These are phyloP conservation scores for Tauraco erythrolophus DNA, from an alignment of 2,113 vertebrate genomes.

Conservation along the genomic window DNA sequence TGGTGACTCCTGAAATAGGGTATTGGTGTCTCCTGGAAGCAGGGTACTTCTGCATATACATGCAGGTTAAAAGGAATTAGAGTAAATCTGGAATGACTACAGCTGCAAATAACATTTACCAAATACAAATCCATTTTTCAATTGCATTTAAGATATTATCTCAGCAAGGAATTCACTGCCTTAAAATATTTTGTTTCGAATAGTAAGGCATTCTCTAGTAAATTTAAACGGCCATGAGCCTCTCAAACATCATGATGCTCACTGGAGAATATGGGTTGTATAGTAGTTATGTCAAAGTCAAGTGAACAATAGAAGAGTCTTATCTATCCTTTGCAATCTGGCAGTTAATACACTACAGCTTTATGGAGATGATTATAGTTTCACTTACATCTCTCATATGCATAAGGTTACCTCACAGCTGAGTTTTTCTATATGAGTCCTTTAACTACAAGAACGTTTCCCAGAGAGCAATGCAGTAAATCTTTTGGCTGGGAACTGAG, in stretches of 20 bases:
- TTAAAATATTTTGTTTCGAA: not conserved
- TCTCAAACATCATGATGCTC: not conserved
- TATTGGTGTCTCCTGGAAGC: not conserved
- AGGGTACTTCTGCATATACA: not conserved
- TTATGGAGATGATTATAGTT: not conserved
- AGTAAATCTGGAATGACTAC: not conserved
- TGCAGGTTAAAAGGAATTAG: not conserved
- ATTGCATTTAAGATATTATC: not conserved
- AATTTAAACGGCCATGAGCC: not conserved
- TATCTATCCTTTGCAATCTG: not conserved
- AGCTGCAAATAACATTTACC: not conserved
- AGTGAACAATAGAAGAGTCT: not conserved
- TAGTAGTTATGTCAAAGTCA: not conserved
- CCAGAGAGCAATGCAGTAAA: slow-evolving; percentile 48
- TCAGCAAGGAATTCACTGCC: not conserved
- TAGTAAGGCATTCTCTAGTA: not conserved
- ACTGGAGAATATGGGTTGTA: not conserved
- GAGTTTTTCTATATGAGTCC: not conserved
- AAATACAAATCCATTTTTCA: not conserved
- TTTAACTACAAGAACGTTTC: not conserved
- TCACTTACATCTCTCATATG: not conserved
- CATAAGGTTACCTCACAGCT: not conserved
- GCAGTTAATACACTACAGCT: not conserved
- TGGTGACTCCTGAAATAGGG: not conserved
- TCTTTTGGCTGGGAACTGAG: slow-evolving; percentile 6